Evolutionary conservation across 2,113 vertebrate genomes (phyloP), one percentile per base, ranked within the genome.

Genomic region (Heterotis niloticus): DNA sequence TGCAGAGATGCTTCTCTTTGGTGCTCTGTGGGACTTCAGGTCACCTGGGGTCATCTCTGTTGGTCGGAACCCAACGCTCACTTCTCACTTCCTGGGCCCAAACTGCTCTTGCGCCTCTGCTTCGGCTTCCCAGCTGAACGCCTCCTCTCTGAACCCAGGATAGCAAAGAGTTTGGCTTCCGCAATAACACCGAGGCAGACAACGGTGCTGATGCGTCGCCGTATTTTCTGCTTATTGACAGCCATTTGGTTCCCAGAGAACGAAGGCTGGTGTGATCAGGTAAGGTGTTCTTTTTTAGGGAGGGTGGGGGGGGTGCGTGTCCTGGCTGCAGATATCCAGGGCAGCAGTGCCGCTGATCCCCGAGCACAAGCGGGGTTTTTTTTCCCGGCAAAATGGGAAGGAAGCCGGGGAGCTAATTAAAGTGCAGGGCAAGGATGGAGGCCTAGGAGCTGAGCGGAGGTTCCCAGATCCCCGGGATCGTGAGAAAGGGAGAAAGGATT

Each of bases 401-500:
- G 24, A 26, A 52, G 17, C n/a, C 14, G 23, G 51, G 54, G 64
- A 64, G 65, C 64, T 80, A 10, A 60, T 80, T 65, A 80, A 54
- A 26, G 54, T 44, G 34, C 82, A 62, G 69, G 70, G 67, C 80
- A 85, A 59, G 20, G 26, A n/a, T 56, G 70, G 67, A 71, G 67
- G 54, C 3, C 9, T 10, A 57, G 7, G 84, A 79, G 57, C 82
- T 82, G 75, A 75, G 75, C 66, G 29, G 79, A 69, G 76, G 79
- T 88, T 81, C 86, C 85, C 89, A 90, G 88, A 90, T 87, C 79
- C 81, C 80, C 73, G 10, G 81, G 88, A 93, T 88, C 90, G 89
- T 94, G 94, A 91, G 93, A 94, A 94, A 90, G 88, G 85, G 84
- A 80, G 79, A 81, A 79, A 1, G 20, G 76, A 80, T 82, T 84